These are phyloP conservation scores for Tichodroma muraria DNA, from an alignment of 2,113 vertebrate genomes.

Conservation along the genomic window DNA sequence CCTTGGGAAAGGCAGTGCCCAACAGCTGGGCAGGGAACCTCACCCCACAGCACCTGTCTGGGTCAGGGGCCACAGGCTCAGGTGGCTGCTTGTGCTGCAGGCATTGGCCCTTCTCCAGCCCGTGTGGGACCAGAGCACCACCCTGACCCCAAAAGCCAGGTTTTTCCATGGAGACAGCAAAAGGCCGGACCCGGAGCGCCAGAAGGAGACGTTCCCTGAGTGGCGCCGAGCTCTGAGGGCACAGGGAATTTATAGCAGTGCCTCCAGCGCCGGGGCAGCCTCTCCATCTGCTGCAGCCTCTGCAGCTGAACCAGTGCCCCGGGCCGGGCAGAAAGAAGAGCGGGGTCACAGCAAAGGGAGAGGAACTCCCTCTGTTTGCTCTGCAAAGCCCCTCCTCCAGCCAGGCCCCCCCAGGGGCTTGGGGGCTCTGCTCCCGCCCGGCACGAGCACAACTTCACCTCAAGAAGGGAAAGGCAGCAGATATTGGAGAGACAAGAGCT, in stretches of 20 bases:
- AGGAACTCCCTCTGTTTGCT: neutral
- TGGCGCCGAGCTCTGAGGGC: neutral
- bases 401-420: too few species aligned
- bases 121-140: fast-evolving
- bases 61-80: neutral
- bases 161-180: fast-evolving
- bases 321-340: neutral
- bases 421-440: neutral
- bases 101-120: neutral
- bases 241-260: neutral
- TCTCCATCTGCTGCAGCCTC: slow-evolving; percentile 24
- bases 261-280: neutral
- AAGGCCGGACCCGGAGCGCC: fast-evolving
- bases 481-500: neutral
- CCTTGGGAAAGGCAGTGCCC: fast-evolving
- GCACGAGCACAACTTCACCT: fast-evolving
- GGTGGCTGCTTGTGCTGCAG: neutral
- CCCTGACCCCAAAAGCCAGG: fast-evolving
- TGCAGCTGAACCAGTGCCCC: neutral
- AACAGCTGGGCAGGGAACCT: fast-evolving
- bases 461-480: neutral
- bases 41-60: neutral
- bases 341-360: neutral
- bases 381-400: neutral
- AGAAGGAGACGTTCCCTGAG: neutral